These are phyloP conservation scores for Atlantisia rogersi DNA, from an alignment of 2,113 vertebrate species.

Conservation along the genomic window DNA sequence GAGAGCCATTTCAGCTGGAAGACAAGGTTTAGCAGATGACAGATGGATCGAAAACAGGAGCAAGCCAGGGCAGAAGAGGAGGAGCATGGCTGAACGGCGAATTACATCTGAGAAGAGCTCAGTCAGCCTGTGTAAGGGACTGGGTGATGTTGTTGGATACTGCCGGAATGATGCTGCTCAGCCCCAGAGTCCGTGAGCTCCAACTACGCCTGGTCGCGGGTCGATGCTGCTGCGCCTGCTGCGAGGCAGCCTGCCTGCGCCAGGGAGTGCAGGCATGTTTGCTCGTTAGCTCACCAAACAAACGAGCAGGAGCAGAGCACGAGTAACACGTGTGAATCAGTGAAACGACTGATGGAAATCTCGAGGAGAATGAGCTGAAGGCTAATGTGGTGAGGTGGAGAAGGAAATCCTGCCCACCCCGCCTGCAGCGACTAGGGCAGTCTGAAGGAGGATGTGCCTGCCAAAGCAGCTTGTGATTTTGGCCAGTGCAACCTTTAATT, in stretches of 20 bases:
- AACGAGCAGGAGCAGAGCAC: neutral
- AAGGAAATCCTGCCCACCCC: slow-evolving; percentile 1
- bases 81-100: neutral
- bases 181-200: accelerated
- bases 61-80: neutral
- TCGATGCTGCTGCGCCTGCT: neutral
- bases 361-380: neutral
- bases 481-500: slow-evolving; percentile 14
- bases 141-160: neutral
- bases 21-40: slow-evolving; percentile 5
- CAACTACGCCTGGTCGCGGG: neutral
- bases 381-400: neutral
- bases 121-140: neutral
- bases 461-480: slow-evolving; percentile 24
- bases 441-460: neutral
- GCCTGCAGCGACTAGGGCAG: neutral
- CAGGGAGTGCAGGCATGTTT: accelerated
- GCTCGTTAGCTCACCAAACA: neutral
- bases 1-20: neutral
- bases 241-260: neutral
- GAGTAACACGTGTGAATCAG: neutral
- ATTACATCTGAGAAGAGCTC: neutral
- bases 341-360: neutral
- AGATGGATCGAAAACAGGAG: neutral
- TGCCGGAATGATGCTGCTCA: neutral